Conservation (phyloP, 1,140 invertebrate genomes). For the Drosophila kohkoa region DNA sequence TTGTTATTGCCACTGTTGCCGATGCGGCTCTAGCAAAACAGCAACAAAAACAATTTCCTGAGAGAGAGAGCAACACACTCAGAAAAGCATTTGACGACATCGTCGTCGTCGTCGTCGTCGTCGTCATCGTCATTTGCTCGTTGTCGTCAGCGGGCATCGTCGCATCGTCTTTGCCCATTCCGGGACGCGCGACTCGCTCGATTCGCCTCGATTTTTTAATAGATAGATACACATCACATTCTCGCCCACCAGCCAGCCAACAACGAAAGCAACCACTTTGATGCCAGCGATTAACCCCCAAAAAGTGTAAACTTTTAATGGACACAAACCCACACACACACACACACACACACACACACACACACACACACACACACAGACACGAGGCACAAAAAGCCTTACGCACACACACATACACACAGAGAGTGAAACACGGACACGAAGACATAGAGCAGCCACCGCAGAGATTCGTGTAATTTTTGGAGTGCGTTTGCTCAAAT, state of each 20-base stretch:
- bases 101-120: constrained; percentile 33
- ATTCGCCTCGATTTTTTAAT: constrained; percentile 80
- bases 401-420: constrained; percentile 7
- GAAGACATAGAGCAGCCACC: constrained; percentile 28
- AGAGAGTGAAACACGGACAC: constrained; percentile 1
- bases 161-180: constrained; percentile 70
- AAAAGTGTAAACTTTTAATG: constrained; percentile 76
- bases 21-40: constrained; percentile 16
- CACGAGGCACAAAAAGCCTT: constrained; percentile 12
- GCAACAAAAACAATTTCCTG: constrained; percentile 71
- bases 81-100: constrained; percentile 37
- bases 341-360: constrained; percentile 24
- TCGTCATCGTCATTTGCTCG: constrained; percentile 35
- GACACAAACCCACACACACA: constrained; percentile 43
- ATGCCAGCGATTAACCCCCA: constrained; percentile 76
- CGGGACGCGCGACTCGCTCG: constrained; percentile 41
- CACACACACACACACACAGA: constrained; percentile 10
- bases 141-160: constrained; percentile 59
- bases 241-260: constrained; percentile 20
- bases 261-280: constrained; percentile 51
- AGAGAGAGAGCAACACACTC: constrained; percentile 67
- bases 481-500: constrained; percentile 44
- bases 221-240: constrained; percentile 77
- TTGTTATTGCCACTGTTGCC: neutral
- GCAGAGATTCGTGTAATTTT: constrained; percentile 65